Conservation (phyloP, 2,797 vertebrate species). For the Xenops minutus region DNA sequence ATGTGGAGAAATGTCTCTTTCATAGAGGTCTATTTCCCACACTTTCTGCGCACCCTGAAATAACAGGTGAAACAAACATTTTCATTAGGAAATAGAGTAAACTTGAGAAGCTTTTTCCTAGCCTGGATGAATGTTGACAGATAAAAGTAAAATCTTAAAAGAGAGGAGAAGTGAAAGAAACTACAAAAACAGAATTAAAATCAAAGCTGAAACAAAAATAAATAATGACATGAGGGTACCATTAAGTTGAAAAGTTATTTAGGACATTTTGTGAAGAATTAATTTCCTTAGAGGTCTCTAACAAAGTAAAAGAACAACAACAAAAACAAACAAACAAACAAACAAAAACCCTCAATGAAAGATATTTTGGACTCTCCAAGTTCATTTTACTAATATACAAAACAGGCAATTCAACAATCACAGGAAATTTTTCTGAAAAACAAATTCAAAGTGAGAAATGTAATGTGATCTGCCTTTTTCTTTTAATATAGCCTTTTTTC, state of each 20-base stretch:
- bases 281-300: neutral
- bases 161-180: neutral
- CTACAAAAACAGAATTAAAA: neutral
- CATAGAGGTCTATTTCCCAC: neutral
- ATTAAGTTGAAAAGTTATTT: neutral
- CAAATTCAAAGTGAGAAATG: neutral
- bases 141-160: neutral
- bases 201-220: neutral
- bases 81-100: neutral
- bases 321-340: no score
- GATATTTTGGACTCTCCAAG: neutral
- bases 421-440: neutral
- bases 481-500: neutral
- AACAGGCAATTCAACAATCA: neutral
- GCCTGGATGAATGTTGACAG: neutral
- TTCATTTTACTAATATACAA: neutral
- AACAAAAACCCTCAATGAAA: neutral
- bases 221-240: accelerated
- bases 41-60: neutral
- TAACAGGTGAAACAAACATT: neutral
- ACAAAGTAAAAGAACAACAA: neutral
- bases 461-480: neutral
- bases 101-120: neutral
- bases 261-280: neutral
- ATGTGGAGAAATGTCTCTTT: neutral